Evolutionary conservation across 2,113 vertebrate species (phyloP).

Genomic region (Pituophis catenifer): DNA sequence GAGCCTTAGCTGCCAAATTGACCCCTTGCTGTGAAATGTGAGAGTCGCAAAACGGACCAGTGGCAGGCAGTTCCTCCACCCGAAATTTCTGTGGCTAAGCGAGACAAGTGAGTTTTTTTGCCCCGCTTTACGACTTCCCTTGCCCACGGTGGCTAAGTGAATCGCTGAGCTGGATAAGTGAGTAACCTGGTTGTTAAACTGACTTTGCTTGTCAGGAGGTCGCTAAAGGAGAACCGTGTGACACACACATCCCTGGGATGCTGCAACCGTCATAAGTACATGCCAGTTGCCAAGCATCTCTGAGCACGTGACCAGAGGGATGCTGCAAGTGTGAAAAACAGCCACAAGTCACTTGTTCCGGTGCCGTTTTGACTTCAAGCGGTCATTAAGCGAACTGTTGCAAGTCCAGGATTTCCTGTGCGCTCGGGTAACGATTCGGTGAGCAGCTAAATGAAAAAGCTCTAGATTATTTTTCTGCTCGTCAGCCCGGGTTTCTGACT

Average conservation of each 20-base stretch:
- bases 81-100: background rate
- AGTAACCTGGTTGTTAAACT: too few relatives aligned
- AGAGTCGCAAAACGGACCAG: background rate
- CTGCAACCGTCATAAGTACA: background rate
- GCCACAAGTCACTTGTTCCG: too few relatives aligned
- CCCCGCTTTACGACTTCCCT: background rate
- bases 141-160: too few relatives aligned
- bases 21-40: background rate
- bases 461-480: background rate
- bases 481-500: background rate
- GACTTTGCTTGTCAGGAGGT: background rate
- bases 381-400: too few relatives aligned
- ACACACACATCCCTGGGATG: background rate
- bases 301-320: too few relatives aligned
- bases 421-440: background rate
- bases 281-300: background rate
- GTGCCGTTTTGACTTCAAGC: too few relatives aligned
- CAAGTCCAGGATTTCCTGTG: too few relatives aligned
- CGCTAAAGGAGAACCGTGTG: background rate
- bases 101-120: accelerated
- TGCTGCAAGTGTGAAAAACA: too few relatives aligned
- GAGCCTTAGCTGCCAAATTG: background rate
- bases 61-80: background rate
- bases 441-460: background rate
- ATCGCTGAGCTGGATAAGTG: too few relatives aligned